phyloP scores from a whole-genome alignment of 2,888 invertebrate species.

The Agelastica alni region DNA sequence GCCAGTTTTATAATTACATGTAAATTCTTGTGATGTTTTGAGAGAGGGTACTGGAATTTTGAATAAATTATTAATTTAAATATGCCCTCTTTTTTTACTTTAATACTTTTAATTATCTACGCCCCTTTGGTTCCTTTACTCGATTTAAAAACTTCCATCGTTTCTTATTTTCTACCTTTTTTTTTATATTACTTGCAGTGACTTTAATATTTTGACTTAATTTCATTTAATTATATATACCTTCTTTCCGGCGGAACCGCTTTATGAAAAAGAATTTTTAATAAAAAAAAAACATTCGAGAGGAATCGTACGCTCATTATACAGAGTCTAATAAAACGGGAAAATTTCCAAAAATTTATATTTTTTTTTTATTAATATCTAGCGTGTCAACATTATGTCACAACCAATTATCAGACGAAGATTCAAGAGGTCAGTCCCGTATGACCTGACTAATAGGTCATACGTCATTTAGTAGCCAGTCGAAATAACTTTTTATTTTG shows the following conservation, averaged over 20 bases:
- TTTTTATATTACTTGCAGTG: slow-evolving; percentile 19
- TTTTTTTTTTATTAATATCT: no score
- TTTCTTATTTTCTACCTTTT: slow-evolving; percentile 19
- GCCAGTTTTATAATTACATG: slow-evolving; percentile 52
- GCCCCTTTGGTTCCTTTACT: slow-evolving; percentile 36
- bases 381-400: no score
- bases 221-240: slow-evolving; percentile 25
- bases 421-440: no score
- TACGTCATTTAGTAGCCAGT: no score
- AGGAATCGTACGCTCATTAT: no score
- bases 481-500: no score
- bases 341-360: no score
- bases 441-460: no score
- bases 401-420: no score
- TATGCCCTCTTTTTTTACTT: slow-evolving; percentile 38
- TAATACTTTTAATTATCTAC: slow-evolving; percentile 43
- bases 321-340: no score
- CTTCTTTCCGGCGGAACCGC: background rate
- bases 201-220: slow-evolving; percentile 20
- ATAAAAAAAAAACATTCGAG: background rate
- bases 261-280: background rate
- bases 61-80: slow-evolving; percentile 50
- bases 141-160: slow-evolving; percentile 29
- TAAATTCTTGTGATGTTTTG: slow-evolving; percentile 52
- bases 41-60: slow-evolving; percentile 50